Percentiles rank a stretch among this genome's conserved stretches.
These are phyloP conservation scores for Drosophila erecta DNA, from an alignment of 1,140 invertebrate genomes.

Conservation along the genomic window DNA sequence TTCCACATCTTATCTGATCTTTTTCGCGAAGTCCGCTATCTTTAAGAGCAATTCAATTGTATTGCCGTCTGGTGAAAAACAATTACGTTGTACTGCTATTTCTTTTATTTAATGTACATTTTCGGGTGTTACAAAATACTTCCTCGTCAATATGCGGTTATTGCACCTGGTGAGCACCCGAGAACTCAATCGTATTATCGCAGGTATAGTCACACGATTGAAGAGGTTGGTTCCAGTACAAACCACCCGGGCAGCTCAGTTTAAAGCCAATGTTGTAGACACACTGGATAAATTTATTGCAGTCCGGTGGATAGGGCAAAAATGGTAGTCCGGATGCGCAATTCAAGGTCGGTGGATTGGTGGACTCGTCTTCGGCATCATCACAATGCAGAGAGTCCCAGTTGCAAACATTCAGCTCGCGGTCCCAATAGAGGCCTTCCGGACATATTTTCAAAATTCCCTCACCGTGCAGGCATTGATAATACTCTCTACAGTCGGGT, in stretches of 20 bases:
- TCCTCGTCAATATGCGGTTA: conserved; percentile 21
- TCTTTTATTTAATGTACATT: conserved; percentile 21
- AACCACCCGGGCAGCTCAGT: conserved; percentile 29
- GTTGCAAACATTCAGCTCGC: conserved; percentile 25
- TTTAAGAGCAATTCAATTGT: conserved; percentile 37
- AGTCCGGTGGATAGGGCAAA: conserved; percentile 35
- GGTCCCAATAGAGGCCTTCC: conserved; percentile 44
- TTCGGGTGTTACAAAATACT: conserved; percentile 17
- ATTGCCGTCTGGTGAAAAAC: conserved; percentile 14
- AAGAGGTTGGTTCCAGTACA: conserved; percentile 48
- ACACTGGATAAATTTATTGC: conserved; percentile 51
- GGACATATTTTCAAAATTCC: conserved; percentile 41
- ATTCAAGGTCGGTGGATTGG: conserved; percentile 8
- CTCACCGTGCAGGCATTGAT: conserved; percentile 36
- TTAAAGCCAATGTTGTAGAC: conserved; percentile 22
- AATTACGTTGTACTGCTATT: conserved; percentile 31
- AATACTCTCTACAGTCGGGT: conserved; percentile 34
- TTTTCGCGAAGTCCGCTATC: conserved; percentile 32
- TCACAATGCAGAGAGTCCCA: conserved; percentile 30
- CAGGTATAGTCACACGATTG: conserved; percentile 43
- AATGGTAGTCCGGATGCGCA: conserved; percentile 22
- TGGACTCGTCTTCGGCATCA: conserved; percentile 1
- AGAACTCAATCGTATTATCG: conserved; percentile 3
- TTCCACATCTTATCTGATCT: conserved; percentile 37
- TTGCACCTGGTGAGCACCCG: conserved; percentile 13